A percentile compares a stretch with the other conserved stretches of the same genome.
Conservation (phyloP, 2,797 vertebrate species). For the Aselliscus stoliczkanus region DNA sequence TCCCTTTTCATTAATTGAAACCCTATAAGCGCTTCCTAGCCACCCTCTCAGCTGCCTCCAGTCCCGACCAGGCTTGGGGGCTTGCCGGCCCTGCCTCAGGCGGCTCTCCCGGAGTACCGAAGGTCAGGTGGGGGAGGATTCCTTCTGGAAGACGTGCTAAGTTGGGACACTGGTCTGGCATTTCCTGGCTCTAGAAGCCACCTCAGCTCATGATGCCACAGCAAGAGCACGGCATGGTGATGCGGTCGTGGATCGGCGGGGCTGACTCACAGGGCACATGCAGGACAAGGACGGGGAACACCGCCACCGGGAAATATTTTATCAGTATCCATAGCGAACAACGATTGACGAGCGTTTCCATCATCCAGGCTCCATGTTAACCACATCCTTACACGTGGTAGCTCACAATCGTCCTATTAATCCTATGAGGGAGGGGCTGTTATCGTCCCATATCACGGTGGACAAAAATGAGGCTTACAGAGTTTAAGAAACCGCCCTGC, state of each 20-base stretch:
- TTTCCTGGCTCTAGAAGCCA: background rate
- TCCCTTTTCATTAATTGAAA: background rate
- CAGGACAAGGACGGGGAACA: background rate
- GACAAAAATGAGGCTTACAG: background rate
- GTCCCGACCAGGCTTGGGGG: accelerated
- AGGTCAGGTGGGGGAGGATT: no score
- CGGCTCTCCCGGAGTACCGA: background rate
- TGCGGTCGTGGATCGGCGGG: accelerated
- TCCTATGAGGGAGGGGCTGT: accelerated
- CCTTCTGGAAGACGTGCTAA: background rate
- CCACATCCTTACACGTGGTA: accelerated
- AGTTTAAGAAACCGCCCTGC: background rate
- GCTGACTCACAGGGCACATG: background rate
- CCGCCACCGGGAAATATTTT: accelerated
- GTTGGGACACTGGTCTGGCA: accelerated
- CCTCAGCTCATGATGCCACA: background rate
- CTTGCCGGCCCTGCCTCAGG: accelerated
- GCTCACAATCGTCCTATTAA: accelerated
- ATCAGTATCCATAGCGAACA: accelerated
- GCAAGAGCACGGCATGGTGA: accelerated
- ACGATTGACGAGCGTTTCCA: accelerated
- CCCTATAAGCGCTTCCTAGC: no score
- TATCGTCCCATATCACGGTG: accelerated
- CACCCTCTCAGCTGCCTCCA: background rate
- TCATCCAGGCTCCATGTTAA: background rate